phyloP scores from a whole-genome alignment of 1,140 invertebrate species.

The Branchinecta lynchi region DNA sequence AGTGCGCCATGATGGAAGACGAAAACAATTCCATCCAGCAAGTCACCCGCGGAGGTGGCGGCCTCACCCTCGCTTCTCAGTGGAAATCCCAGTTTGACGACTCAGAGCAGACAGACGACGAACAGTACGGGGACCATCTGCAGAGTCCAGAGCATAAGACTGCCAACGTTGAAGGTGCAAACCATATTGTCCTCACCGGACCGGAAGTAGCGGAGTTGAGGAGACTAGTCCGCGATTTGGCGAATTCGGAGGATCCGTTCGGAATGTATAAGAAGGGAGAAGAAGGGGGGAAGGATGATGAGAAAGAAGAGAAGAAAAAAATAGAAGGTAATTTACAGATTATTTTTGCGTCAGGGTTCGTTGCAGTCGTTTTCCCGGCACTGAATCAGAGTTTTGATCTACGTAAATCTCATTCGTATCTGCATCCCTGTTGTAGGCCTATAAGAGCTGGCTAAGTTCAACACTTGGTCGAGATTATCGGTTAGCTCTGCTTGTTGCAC shows the following conservation, averaged over 20 bases:
- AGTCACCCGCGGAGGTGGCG: conserved; percentile 42
- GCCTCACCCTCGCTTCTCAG: conserved; percentile 63
- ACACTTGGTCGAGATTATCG: too few species aligned
- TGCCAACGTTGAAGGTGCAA: neutral
- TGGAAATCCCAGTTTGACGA: conserved; percentile 92
- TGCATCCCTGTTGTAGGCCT: too few species aligned
- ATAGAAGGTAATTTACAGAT: neutral
- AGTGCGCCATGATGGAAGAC: conserved; percentile 83
- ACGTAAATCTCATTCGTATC: too few species aligned
- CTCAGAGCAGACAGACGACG: conserved; percentile 71
- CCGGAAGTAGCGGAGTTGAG: conserved; percentile 1
- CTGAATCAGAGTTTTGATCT: too few species aligned
- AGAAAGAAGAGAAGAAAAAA: neutral
- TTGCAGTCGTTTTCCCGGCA: too few species aligned
- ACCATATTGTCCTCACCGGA: conserved; percentile 1
- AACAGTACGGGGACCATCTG: conserved; percentile 67
- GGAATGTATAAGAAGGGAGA: conserved; percentile 1
- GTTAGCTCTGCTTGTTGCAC: too few species aligned
- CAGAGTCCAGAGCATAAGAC: conserved; percentile 51
- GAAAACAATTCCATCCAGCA: conserved; percentile 78
- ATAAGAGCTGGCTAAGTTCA: too few species aligned
- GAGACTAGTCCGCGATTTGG: neutral
- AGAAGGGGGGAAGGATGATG: neutral
- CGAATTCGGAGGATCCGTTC: neutral
- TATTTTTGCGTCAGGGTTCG: too few species aligned